Conservation (phyloP, 2,113 vertebrate genomes). For the Bubo blakistoni region DNA sequence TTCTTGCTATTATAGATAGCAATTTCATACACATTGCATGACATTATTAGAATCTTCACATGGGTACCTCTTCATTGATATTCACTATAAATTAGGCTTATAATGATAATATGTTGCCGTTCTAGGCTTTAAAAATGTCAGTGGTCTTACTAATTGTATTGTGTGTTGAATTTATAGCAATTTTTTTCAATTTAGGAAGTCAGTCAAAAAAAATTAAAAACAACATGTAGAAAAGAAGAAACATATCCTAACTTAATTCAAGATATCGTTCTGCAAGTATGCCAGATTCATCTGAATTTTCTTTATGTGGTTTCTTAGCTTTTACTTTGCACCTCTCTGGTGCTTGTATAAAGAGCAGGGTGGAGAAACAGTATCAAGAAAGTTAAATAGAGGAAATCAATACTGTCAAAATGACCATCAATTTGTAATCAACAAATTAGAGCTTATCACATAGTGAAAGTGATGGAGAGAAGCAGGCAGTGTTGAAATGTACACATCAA, state of each 20-base stretch:
- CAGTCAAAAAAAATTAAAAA: not conserved
- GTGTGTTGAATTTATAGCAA: not conserved
- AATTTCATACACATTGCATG: not conserved
- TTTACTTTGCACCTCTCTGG: not conserved
- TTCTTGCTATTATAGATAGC: not conserved
- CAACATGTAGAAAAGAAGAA: not conserved
- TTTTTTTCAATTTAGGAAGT: not conserved
- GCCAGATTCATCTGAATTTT: not conserved
- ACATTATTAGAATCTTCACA: not conserved
- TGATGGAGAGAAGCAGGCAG: not conserved
- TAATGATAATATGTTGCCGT: not conserved
- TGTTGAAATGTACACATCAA: not conserved
- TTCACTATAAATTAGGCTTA: not conserved
- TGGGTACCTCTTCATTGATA: not conserved
- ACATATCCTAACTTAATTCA: not conserved
- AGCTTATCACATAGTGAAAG: not conserved
- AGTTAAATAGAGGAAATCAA: not conserved
- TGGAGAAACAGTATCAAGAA: not conserved
- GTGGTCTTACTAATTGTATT: not conserved
- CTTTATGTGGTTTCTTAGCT: not conserved
- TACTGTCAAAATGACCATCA: not conserved
- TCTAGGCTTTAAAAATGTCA: not conserved
- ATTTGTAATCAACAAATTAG: not conserved
- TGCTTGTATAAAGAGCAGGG: not conserved
- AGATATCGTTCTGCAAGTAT: not conserved